Conservation (phyloP, 2,797 vertebrate genomes). For the Glossophaga mutica region DNA sequence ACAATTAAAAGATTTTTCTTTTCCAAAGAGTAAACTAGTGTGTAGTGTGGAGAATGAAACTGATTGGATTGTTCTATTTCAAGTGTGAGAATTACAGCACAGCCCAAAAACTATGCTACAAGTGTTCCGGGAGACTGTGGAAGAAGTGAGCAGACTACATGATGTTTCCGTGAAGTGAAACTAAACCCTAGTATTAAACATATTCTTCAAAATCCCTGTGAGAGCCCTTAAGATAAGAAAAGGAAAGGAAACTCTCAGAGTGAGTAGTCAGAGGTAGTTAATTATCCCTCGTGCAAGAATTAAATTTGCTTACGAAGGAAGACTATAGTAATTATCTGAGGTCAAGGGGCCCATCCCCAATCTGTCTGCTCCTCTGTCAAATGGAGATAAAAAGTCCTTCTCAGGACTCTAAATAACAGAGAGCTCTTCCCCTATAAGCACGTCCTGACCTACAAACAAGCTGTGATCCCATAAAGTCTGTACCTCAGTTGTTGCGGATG, state of each 20-base stretch:
- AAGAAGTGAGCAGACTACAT: not conserved
- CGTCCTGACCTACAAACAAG: constrained; percentile 39
- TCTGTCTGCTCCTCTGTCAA: constrained; percentile 57
- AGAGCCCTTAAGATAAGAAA: constrained; percentile 42
- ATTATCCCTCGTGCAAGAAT: constrained; percentile 49
- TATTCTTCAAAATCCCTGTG: constrained; percentile 27
- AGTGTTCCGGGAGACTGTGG: not conserved
- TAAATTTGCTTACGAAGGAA: constrained; percentile 51
- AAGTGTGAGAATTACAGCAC: not conserved
- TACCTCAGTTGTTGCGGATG: not conserved
- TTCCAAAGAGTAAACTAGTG: not conserved
- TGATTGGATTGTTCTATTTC: not conserved
- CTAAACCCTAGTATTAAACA: constrained; percentile 7
- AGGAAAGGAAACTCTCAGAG: constrained; percentile 51
- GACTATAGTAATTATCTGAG: constrained; percentile 49
- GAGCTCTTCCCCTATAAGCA: constrained; percentile 17
- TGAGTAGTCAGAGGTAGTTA: constrained; percentile 47
- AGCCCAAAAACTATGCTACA: not conserved
- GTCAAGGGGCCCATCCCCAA: constrained; percentile 50
- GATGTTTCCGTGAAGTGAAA: constrained; percentile 43
- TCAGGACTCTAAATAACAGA: constrained; percentile 24
- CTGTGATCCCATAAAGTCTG: not conserved
- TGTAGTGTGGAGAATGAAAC: not conserved
- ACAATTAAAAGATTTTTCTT: constrained; percentile 16
- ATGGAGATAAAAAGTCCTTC: constrained; percentile 60